Conservation (phyloP, 2,888 invertebrate genomes). For the Oegoconia quadripuncta region DNA sequence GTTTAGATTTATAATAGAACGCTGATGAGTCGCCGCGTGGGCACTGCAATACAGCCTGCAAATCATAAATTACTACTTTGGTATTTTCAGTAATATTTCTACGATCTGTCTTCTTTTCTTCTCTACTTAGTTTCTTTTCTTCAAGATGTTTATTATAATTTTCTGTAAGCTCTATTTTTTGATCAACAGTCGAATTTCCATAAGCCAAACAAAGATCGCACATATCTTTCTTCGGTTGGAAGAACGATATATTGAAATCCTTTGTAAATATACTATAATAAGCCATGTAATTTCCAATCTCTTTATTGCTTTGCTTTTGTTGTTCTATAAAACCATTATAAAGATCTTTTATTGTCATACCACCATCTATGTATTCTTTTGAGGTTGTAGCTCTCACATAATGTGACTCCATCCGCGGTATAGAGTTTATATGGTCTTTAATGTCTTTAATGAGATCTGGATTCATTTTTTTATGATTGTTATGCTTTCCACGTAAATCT, state of each 20-base stretch:
- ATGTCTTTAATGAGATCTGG: conserved; percentile 17
- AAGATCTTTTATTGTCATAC: conserved; percentile 19
- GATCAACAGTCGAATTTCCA: conserved; percentile 6
- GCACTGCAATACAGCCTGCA: conserved; percentile 15
- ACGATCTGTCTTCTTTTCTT: conserved; percentile 5
- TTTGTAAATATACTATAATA: conserved; percentile 16
- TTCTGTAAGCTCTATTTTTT: conserved; percentile 2
- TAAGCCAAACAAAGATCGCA: conserved; percentile 13
- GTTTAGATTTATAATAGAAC: conserved; percentile 12
- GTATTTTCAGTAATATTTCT: background rate
- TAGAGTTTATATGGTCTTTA: conserved; percentile 19
- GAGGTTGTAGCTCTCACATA: conserved; percentile 20
- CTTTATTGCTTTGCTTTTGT: conserved; percentile 9
- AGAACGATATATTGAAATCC: conserved; percentile 16
- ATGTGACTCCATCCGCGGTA: conserved; percentile 23
- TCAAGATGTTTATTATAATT: conserved; percentile 2
- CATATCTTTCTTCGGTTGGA: conserved; percentile 18
- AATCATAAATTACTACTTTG: conserved; percentile 9
- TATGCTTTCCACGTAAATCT: conserved; percentile 22
- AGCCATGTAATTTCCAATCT: conserved; percentile 9
- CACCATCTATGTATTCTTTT: conserved; percentile 19
- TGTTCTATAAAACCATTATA: conserved; percentile 15
- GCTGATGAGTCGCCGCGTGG: conserved; percentile 12
- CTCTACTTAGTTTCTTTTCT: conserved; percentile 6
- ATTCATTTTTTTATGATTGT: conserved; percentile 16